phyloP scores from a whole-genome alignment of 2,888 invertebrate species.

The Drosophila mimetica region DNA sequence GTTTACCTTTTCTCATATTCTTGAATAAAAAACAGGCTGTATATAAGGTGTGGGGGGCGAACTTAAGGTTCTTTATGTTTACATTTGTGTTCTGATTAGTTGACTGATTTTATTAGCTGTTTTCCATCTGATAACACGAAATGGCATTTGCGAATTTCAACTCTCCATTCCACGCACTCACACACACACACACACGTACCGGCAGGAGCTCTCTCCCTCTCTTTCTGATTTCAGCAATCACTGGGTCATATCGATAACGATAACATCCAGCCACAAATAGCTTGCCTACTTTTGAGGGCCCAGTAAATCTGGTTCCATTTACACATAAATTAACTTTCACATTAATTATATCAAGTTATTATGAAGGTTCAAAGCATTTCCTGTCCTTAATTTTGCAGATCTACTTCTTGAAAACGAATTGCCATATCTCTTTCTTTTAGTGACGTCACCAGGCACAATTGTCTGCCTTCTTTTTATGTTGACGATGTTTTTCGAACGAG shows the following conservation, averaged over 20 bases:
- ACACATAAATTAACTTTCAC: not conserved
- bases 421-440: not conserved
- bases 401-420: not conserved
- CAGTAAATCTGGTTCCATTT: slow-evolving; percentile 12
- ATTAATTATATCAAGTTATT: not conserved
- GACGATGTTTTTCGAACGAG: slow-evolving; percentile 34
- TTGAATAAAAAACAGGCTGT: not conserved
- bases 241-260: slow-evolving; percentile 22
- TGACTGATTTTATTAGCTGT: not conserved
- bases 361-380: not conserved
- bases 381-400: too few relatives aligned
- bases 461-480: slow-evolving; percentile 19
- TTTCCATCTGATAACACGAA: slow-evolving; percentile 10
- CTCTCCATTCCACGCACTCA: slow-evolving; percentile 4
- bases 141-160: slow-evolving; percentile 19
- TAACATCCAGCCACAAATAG: slow-evolving; percentile 12
- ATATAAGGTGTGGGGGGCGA: not conserved
- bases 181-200: slow-evolving; percentile 10
- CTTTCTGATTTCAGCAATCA: slow-evolving; percentile 13
- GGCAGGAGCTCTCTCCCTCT: slow-evolving; percentile 23
- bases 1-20: slow-evolving; percentile 31
- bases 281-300: slow-evolving; percentile 6
- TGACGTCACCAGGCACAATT: slow-evolving; percentile 42
- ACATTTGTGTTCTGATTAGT: not conserved
- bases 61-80: not conserved